A percentile compares a stretch with the other conserved stretches of the same genome.
Conservation (phyloP, 2,113 vertebrate genomes). For the Copsychus sechellarum region DNA sequence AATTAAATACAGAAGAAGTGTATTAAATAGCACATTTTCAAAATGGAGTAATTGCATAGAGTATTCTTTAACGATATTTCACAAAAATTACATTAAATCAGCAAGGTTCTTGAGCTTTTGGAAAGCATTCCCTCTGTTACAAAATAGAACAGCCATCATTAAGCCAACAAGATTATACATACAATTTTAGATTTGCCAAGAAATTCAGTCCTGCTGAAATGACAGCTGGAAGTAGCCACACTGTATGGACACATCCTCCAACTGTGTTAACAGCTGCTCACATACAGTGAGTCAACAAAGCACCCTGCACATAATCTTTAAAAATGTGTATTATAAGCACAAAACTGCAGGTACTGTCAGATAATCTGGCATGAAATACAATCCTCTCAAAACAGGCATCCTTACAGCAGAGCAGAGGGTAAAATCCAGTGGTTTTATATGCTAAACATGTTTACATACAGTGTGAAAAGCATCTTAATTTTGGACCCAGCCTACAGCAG, state of each 20-base stretch:
- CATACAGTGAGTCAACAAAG: not conserved
- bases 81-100: not conserved
- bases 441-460: not conserved
- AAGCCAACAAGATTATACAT: fast-evolving
- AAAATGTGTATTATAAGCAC: not conserved
- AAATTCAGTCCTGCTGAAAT: not conserved
- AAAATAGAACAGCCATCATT: not conserved
- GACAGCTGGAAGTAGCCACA: not conserved
- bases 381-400: not conserved
- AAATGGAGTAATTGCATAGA: not conserved
- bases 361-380: not conserved
- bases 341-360: not conserved
- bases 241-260: not conserved
- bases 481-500: not conserved
- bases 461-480: not conserved
- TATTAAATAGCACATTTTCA: not conserved
- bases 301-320: not conserved
- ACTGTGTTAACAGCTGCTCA: not conserved
- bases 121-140: not conserved
- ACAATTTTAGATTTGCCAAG: not conserved
- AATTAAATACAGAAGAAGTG: not conserved
- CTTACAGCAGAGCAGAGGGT: not conserved
- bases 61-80: not conserved
- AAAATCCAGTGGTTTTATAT: not conserved
- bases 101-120: not conserved